Conservation (phyloP, 2,888 invertebrate species). For the Gymnocheta viridis region DNA sequence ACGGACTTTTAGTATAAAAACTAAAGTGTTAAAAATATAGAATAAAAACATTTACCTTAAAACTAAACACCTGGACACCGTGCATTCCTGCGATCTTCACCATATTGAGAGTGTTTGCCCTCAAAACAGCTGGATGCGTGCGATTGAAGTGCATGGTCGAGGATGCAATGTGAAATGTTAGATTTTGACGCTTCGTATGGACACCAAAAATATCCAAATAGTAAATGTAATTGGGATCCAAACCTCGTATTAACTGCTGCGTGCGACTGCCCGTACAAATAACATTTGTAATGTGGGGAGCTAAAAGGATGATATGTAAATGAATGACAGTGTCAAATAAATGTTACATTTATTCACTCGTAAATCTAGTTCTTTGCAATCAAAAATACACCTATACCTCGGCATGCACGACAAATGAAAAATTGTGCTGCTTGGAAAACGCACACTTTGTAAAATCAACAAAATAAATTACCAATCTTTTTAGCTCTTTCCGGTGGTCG, state of each 20-base stretch:
- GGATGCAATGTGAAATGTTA: conserved; percentile 79
- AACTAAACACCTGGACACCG: conserved; percentile 84
- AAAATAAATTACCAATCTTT: conserved; percentile 75
- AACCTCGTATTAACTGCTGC: conserved; percentile 78
- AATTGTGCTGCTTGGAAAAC: no score
- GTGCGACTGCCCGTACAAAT: conserved; percentile 80
- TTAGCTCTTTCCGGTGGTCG: conserved; percentile 76
- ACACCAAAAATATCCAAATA: conserved; percentile 81
- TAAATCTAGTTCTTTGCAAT: no score
- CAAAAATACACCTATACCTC: no score
- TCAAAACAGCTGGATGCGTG: conserved; percentile 80
- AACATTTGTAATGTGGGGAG: conserved; percentile 76
- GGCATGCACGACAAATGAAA: no score
- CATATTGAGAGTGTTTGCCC: conserved; percentile 82
- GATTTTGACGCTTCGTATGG: conserved; percentile 79
- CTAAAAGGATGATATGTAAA: conserved; percentile 24
- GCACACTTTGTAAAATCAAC: no score
- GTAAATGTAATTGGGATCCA: conserved; percentile 79
- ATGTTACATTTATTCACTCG: no score
- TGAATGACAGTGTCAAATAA: no score
- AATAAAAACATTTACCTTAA: conserved; percentile 82
- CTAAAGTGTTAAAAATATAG: no score
- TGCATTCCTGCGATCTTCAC: conserved; percentile 83
- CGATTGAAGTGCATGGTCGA: conserved; percentile 79
- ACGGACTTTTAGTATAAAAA: no score